Evolutionary conservation across 1,140 invertebrate species (phyloP), one percentile per base, ranked within the genome.

Genomic region (Popillia japonica): DNA sequence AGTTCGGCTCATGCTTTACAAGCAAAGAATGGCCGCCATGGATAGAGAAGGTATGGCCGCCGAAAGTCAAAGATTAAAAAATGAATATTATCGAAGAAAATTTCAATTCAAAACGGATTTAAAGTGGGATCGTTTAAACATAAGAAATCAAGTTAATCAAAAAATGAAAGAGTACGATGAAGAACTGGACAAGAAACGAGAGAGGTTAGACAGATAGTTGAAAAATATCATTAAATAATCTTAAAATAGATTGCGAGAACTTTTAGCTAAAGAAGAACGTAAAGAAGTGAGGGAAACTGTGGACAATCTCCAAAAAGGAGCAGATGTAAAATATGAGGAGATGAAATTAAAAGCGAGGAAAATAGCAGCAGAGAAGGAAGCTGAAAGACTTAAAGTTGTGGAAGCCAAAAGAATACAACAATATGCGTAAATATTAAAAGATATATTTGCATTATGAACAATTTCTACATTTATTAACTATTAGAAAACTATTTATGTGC

Each of bases 321-420:
- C 81, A 17, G 83, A 83, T 41, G 72, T 34, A 3, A 84, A 82
- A 74, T 80, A 85, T 77, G 79, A 81, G 40, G 81, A 84, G 72
- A 84, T 86, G 83, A 86, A 83, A 79, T 64, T 76, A 72, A 81
- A 81, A 74, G 80, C 80, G 2, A 78, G 83, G 72, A 61, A 79
- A 44, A 73, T 86, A 14, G 82, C 81, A 77, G 82, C 82, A 3
- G 78, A 81, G 77, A 74, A 83, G 59, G 84, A 86, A 82, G 81
- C 77, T 8, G 85, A 86, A 80, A 75, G 85, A 77, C 61, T 82
- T 22, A 78, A 86, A 79, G 72, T 87, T 34, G 86, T 86, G 0
- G 81, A 85, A 75, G 72, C 86, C 64, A 86, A 86, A 77, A 77
- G 83, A 40, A 80, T 86, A n/a, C 82, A 84, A 78, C 86, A 87